Conservation (phyloP, 2,888 invertebrate species). For the Epinotia brunnichana region DNA sequence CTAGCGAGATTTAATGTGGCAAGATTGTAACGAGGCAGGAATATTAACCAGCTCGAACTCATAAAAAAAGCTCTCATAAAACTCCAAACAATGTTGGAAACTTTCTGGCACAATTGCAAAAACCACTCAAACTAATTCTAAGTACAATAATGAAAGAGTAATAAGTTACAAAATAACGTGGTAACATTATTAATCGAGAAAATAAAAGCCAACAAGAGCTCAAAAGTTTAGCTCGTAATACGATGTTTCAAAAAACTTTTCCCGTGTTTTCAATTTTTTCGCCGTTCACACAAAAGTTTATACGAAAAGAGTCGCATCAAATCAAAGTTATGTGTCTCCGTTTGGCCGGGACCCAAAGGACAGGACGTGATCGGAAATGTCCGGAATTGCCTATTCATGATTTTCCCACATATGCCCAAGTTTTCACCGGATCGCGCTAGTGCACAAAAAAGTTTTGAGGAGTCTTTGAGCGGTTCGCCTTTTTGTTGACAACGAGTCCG, state of each 20-base stretch:
- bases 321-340: constrained; percentile 61
- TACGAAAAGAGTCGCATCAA: constrained; percentile 53
- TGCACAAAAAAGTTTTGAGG: constrained; percentile 56
- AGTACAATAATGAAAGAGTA: constrained; percentile 24
- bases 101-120: constrained; percentile 30
- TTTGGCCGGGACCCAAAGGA: constrained; percentile 70
- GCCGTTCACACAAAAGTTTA: constrained; percentile 48
- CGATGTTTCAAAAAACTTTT: constrained; percentile 42
- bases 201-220: constrained; percentile 40
- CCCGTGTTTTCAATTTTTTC: constrained; percentile 46
- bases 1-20: background rate
- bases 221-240: constrained; percentile 45
- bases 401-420: constrained; percentile 61
- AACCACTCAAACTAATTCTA: constrained; percentile 24
- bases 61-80: constrained; percentile 9
- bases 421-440: constrained; percentile 56
- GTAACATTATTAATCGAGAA: constrained; percentile 29
- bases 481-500: constrained; percentile 50
- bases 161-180: constrained; percentile 37
- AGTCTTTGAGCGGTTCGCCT: constrained; percentile 52
- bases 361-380: constrained; percentile 73
- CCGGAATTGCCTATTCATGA: constrained; percentile 75
- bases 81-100: constrained; percentile 20
- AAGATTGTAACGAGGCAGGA: background rate
- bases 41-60: background rate